phyloP scores from a whole-genome alignment of 2,888 invertebrate genomes.

The Dromius quadrimaculatus region DNA sequence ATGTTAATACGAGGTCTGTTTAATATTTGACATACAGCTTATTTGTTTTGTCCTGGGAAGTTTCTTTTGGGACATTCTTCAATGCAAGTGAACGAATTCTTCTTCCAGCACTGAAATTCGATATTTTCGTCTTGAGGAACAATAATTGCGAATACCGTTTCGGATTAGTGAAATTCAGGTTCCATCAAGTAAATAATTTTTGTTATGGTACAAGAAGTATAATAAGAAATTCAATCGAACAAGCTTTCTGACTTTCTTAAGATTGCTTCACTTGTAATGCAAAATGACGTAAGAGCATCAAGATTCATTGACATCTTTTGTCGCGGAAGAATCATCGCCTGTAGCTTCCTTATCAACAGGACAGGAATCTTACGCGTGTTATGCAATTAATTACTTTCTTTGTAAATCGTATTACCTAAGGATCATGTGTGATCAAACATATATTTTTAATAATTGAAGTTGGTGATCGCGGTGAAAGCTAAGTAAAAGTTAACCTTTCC shows the following conservation, averaged over 20 bases:
- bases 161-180: too few species aligned
- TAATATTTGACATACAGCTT: too few species aligned
- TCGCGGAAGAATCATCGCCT: not conserved
- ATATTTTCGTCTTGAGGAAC: too few species aligned
- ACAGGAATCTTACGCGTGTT: too few species aligned
- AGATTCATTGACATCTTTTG: conserved; percentile 7
- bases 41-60: not conserved
- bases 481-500: conserved; percentile 26
- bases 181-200: too few species aligned
- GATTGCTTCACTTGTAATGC: not conserved
- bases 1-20: too few species aligned
- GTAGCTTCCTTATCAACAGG: conserved; percentile 1
- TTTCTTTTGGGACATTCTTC: conserved; percentile 1
- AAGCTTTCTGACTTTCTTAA: too few species aligned
- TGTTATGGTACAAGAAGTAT: too few species aligned
- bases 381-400: conserved; percentile 3
- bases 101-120: too few species aligned
- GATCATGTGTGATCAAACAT: conserved; percentile 1
- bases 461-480: conserved; percentile 14
- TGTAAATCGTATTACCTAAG: conserved; percentile 8
- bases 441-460: conserved; percentile 31
- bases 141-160: too few species aligned
- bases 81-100: not conserved
- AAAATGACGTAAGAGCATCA: not conserved
- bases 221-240: too few species aligned